phyloP scores from a whole-genome alignment of 1,140 invertebrate species.

The Tribolium madens region DNA sequence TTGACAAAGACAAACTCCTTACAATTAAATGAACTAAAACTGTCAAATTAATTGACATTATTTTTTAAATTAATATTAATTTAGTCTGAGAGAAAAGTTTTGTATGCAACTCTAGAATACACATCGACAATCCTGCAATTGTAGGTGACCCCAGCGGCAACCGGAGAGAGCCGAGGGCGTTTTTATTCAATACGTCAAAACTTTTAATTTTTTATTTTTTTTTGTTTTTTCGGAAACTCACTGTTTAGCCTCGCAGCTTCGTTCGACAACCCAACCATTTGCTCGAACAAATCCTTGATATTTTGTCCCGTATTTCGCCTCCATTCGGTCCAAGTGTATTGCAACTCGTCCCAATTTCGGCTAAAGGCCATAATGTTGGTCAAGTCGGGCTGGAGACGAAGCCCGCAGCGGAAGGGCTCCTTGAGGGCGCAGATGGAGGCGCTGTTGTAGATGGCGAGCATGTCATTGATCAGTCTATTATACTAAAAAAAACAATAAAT shows the following conservation, averaged over 20 bases:
- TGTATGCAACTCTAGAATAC: too few species aligned
- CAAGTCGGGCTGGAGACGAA: constrained; percentile 84
- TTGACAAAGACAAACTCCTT: too few species aligned
- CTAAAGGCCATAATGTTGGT: constrained; percentile 78
- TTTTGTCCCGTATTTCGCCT: constrained; percentile 81
- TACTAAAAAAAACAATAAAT: constrained; percentile 73
- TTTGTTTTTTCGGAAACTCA: constrained; percentile 67
- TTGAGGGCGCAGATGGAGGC: constrained; percentile 87
- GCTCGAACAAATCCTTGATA: constrained; percentile 84
- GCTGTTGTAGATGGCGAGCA: constrained; percentile 89
- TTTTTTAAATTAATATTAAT: too few species aligned
- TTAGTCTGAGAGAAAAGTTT: too few species aligned
- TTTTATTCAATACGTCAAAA: too few species aligned
- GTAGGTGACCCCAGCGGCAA: too few species aligned
- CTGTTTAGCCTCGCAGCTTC: constrained; percentile 89
- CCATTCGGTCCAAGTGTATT: constrained; percentile 91
- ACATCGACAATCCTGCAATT: too few species aligned
- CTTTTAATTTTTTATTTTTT: too few species aligned
- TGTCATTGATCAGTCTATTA: constrained; percentile 86
- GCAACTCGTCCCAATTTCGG: constrained; percentile 86
- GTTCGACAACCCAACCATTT: constrained; percentile 87
- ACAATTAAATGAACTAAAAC: too few species aligned
- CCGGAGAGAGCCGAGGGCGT: too few species aligned
- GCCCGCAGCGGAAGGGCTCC: constrained; percentile 83
- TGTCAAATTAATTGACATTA: too few species aligned